These are phyloP conservation scores for Barbus barbus DNA, from an alignment of 2,113 vertebrate genomes.

Conservation along the genomic window DNA sequence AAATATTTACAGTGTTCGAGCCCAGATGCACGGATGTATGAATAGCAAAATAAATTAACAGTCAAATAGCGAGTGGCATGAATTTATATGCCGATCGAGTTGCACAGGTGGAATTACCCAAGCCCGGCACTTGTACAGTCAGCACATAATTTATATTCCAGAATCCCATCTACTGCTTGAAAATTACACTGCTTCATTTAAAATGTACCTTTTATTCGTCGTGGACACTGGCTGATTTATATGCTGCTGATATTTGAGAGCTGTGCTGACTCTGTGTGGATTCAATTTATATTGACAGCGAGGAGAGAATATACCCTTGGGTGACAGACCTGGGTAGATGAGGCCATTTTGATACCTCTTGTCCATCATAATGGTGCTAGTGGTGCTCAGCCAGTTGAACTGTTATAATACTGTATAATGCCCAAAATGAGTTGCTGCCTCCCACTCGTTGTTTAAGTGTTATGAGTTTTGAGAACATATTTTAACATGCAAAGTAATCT, in stretches of 20 bases:
- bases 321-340: background rate
- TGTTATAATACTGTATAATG: background rate
- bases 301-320: background rate
- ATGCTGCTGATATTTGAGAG: slow-evolving; percentile 16
- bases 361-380: background rate
- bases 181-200: slow-evolving; percentile 32
- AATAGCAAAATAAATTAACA: slow-evolving; percentile 45
- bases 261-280: slow-evolving; percentile 5
- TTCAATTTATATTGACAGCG: slow-evolving; percentile 10
- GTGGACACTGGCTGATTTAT: slow-evolving; percentile 16
- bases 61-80: slow-evolving; percentile 9
- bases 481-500: background rate
- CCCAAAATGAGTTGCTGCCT: background rate
- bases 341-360: background rate
- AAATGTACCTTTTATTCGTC: slow-evolving; percentile 35
- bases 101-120: slow-evolving; percentile 32
- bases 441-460: background rate
- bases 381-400: background rate
- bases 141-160: slow-evolving; percentile 27
- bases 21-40: slow-evolving; percentile 11
- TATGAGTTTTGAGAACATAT: background rate
- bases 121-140: slow-evolving; percentile 23
- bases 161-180: slow-evolving; percentile 16
- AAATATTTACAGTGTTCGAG: slow-evolving; percentile 43
- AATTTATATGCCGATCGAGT: slow-evolving; percentile 38